A percentile compares a stretch with the other conserved stretches of the same genome.
Conservation (phyloP, 2,797 vertebrate species). For the Atherinosoma microstoma region DNA sequence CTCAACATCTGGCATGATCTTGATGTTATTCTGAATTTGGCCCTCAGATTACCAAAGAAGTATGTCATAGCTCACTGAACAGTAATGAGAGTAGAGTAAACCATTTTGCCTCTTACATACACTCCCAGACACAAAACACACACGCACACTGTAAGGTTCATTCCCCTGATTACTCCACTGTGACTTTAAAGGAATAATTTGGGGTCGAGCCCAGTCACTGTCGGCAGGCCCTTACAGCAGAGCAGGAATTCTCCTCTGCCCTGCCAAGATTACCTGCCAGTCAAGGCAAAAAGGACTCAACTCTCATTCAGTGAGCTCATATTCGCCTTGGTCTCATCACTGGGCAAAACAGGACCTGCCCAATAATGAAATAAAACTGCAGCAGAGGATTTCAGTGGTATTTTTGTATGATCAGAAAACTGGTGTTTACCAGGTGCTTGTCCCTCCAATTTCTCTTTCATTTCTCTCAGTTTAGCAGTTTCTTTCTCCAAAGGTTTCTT, state of each 20-base stretch:
- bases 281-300: conserved; percentile 73
- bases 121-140: conserved; percentile 26
- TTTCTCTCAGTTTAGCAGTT: conserved; percentile 85
- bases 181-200: conserved; percentile 61
- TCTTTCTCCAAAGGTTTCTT: conserved; percentile 91
- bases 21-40: conserved; percentile 13
- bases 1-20: background rate
- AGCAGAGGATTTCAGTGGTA: background rate
- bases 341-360: conserved; percentile 77
- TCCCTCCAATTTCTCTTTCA: conserved; percentile 76
- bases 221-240: conserved; percentile 96
- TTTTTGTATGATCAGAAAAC: background rate
- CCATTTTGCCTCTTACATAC: conserved; percentile 41
- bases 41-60: conserved; percentile 82
- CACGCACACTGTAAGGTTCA: conserved; percentile 59
- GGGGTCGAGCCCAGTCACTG: conserved; percentile 72
- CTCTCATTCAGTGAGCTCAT: conserved; percentile 85
- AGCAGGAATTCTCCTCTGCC: conserved; percentile 82
- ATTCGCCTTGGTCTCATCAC: conserved; percentile 96
- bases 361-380: background rate
- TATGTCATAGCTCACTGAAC: conserved; percentile 71
- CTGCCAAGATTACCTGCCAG: conserved; percentile 97
- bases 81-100: conserved; percentile 42
- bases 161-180: conserved; percentile 45
- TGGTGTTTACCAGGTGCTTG: conserved; percentile 43